Evolutionary conservation across 2,888 invertebrate species (phyloP), one percentile per base, ranked within the genome.

Genomic region (Phania funesta): DNA sequence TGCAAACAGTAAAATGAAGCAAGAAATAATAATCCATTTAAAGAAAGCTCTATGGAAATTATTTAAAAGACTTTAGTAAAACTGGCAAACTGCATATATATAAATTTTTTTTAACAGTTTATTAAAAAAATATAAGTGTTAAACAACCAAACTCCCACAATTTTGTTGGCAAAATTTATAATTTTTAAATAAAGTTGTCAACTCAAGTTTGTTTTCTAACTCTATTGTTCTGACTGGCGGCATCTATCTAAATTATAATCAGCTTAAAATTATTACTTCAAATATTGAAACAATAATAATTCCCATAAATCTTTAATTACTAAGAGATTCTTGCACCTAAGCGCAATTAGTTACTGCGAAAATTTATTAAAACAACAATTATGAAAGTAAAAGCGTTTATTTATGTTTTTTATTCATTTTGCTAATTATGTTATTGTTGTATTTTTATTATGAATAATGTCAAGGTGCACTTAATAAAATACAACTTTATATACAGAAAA

Each of bases 201-300:
- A 46, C 13, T 75, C 58, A 75, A 41, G 65, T 67, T 65, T 24
- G 48, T 75, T 56, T 38, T 48, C 29, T 67, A 75, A 65, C 16
- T 65, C 75, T 75, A 65, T 38, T 35, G n/a, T 38, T 38, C n/a
- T n/a, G 11, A 38, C 11, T 38, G 4, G 2, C 35, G 35, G 35
- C 11, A 9, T 35, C 35, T 9, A 35, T 1, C 3, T 35, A 35
- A n/a, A n/a, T n/a, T 38, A 2, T 38, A n/a, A 38, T 38, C 13
- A n/a, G 4, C n/a, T 38, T 32, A 32, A 32, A 32, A 38, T 38
- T 38, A 38, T 4, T 11, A 38, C n/a, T 38, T 38, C 35, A 38
- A n/a, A n/a, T n/a, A n/a, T n/a, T n/a, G n/a, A n/a, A n/a, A 3
- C 2, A 4, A 38, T 3, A n/a, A 11, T 38, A 38, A n/a, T 38